Evolutionary conservation across 2,113 vertebrate species (phyloP).

Genomic region (Bubo bubo): DNA sequence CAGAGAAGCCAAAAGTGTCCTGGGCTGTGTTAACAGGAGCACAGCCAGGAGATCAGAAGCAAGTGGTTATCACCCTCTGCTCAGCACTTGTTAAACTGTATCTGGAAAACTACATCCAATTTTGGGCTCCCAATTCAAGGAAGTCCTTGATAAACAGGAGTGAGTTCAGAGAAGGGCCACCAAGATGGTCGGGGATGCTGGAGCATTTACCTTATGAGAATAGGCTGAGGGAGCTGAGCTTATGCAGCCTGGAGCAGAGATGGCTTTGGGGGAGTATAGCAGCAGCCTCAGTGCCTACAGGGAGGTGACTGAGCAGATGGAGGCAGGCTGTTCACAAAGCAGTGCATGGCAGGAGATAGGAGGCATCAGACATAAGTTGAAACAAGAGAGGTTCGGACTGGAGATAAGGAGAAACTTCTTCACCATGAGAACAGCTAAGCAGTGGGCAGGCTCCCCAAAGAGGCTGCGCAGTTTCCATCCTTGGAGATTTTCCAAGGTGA

Average conservation of each 20-base stretch:
- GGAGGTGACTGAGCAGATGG: background rate
- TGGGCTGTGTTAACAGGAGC: background rate
- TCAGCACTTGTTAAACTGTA: background rate
- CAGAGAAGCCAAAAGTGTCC: background rate
- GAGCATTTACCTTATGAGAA: background rate
- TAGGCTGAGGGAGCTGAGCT: background rate
- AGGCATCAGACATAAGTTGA: background rate
- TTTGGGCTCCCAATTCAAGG: background rate
- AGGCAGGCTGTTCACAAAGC: background rate
- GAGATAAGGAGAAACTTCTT: background rate
- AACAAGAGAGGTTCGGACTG: background rate
- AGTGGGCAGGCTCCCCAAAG: background rate
- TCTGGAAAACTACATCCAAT: background rate
- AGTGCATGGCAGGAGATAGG: background rate
- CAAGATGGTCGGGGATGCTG: background rate
- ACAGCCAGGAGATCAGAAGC: background rate
- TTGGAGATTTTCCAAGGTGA: background rate
- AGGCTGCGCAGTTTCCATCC: background rate
- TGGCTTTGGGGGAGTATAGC: background rate
- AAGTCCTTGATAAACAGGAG: background rate
- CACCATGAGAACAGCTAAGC: background rate
- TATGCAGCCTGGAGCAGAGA: rapidly evolving
- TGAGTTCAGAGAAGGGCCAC: background rate
- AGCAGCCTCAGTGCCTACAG: rapidly evolving
- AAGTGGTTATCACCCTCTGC: background rate